phyloP scores from a whole-genome alignment of 2,797 vertebrate species.

The Sebastes hopkinsi region DNA sequence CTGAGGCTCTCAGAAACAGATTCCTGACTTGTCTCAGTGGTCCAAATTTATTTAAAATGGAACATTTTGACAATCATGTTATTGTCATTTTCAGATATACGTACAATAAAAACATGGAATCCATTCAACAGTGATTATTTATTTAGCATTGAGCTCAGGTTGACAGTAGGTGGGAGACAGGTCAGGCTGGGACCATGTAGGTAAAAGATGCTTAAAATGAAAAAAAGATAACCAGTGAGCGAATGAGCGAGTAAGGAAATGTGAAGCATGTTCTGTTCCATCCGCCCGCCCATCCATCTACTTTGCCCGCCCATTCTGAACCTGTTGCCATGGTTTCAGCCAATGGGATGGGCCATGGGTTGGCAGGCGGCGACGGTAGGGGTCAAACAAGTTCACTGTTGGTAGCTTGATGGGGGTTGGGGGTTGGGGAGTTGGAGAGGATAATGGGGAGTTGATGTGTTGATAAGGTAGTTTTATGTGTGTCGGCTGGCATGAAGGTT shows the following conservation, averaged over 20 bases:
- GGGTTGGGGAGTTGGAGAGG: neutral
- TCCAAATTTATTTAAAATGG: neutral
- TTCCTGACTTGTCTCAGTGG: neutral
- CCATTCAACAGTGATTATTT: neutral
- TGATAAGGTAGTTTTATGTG: constrained; percentile 35
- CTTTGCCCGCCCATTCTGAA: constrained; percentile 49
- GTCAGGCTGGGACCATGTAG: neutral
- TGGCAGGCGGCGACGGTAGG: constrained; percentile 20
- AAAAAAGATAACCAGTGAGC: neutral
- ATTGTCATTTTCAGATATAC: neutral
- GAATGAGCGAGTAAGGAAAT: constrained; percentile 9
- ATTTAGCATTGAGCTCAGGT: neutral
- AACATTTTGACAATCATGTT: neutral
- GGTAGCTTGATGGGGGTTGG: constrained; percentile 52
- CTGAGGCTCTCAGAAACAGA: neutral
- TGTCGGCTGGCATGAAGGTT: neutral
- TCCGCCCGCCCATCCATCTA: constrained; percentile 50
- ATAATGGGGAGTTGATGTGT: constrained; percentile 33
- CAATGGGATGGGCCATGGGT: constrained; percentile 43
- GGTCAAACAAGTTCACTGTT: constrained; percentile 62
- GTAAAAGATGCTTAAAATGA: neutral
- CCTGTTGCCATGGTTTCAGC: constrained; percentile 69
- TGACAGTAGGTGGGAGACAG: neutral
- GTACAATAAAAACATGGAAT: neutral
- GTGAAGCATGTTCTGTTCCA: constrained; percentile 31